Evolutionary conservation across 2,797 vertebrate species (phyloP).

Genomic region (Mastacembelus armatus): DNA sequence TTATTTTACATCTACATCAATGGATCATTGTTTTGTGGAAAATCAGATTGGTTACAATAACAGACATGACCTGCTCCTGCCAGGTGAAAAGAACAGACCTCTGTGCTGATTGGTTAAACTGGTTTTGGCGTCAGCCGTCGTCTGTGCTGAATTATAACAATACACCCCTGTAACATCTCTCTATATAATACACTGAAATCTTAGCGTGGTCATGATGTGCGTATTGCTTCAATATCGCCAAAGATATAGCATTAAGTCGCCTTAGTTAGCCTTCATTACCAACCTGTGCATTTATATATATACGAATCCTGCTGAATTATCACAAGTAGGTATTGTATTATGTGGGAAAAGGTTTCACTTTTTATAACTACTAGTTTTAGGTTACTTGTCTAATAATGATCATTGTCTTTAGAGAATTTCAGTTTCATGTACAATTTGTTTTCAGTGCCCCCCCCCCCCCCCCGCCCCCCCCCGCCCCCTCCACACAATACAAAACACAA

Average conservation of each 20-base stretch:
- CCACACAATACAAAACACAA: not conserved
- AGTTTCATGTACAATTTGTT: no score
- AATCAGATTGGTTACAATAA: conserved; percentile 14
- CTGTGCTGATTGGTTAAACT: conserved; percentile 6
- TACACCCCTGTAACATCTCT: not conserved
- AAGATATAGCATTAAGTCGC: no score
- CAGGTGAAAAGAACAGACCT: conserved; percentile 16
- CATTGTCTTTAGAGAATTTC: no score
- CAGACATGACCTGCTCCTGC: not conserved
- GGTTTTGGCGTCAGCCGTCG: not conserved
- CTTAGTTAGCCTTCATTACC: not conserved
- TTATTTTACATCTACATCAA: conserved; percentile 29
- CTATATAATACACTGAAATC: not conserved
- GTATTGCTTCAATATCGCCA: no score
- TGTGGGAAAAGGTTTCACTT: no score
- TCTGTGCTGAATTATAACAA: conserved; percentile 1
- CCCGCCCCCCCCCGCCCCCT: not conserved
- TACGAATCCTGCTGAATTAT: not conserved
- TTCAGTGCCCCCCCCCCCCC: no score
- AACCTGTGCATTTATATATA: not conserved
- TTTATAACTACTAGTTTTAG: no score
- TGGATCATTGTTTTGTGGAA: conserved; percentile 11
- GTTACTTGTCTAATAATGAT: not conserved
- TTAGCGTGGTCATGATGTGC: not conserved
- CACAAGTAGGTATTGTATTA: not conserved